phyloP scores from a whole-genome alignment of 2,797 vertebrate species.

The Hirundo rustica region DNA sequence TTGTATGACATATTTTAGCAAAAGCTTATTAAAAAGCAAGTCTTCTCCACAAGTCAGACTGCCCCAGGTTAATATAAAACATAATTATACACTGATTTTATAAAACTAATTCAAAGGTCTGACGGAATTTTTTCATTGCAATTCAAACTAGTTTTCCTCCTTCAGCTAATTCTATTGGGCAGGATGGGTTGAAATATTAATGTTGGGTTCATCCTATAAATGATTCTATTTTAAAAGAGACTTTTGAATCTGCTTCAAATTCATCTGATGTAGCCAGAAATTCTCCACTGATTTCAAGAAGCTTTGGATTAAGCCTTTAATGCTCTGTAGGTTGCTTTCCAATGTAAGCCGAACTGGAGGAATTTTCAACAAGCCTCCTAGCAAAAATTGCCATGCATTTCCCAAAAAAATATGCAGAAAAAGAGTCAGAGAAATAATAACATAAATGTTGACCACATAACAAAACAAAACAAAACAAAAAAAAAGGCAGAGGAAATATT shows the following conservation, averaged over 20 bases:
- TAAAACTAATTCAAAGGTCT: not conserved
- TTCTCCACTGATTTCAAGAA: not conserved
- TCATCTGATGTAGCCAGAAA: not conserved
- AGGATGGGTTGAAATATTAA: not conserved
- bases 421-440: not conserved
- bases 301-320: slow-evolving; percentile 4
- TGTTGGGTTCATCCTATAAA: not conserved
- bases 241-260: not conserved
- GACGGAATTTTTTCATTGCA: not conserved
- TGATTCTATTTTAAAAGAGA: not conserved
- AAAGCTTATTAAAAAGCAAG: not conserved
- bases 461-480: not conserved
- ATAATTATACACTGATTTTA: not conserved
- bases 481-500: slow-evolving; percentile 37
- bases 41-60: not conserved
- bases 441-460: not conserved
- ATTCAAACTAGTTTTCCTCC: not conserved
- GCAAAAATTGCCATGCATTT: not conserved
- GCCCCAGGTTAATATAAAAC: not conserved
- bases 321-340: not conserved
- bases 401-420: not conserved
- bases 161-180: not conserved
- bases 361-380: not conserved
- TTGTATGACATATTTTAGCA: not conserved
- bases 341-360: not conserved